Conservation (phyloP, 2,797 vertebrate species). For the Esox lucius region DNA sequence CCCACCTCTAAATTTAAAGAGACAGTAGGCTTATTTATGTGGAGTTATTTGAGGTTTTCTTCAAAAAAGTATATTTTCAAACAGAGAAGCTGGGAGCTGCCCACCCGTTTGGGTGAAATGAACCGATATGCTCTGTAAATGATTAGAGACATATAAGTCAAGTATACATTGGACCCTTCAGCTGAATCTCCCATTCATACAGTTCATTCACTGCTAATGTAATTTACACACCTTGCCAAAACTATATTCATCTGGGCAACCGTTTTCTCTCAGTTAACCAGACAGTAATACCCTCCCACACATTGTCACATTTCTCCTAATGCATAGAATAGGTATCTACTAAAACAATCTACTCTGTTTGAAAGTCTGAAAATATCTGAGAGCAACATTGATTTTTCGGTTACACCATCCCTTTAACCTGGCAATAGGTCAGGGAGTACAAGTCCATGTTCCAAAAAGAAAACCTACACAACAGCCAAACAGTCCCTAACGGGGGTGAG, state of each 20-base stretch:
- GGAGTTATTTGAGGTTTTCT: no score
- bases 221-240: no score
- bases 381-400: neutral
- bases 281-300: neutral
- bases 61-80: no score
- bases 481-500: neutral
- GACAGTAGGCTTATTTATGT: slow-evolving; percentile 2
- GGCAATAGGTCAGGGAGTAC: neutral
- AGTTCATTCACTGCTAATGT: no score
- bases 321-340: neutral
- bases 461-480: neutral
- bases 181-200: neutral
- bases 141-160: no score
- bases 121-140: no score
- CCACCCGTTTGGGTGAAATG: no score
- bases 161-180: no score
- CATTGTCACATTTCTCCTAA: neutral
- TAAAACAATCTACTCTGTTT: neutral
- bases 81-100: no score
- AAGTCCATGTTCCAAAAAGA: neutral
- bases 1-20: slow-evolving; percentile 58
- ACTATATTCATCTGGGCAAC: no score
- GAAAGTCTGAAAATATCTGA: neutral
- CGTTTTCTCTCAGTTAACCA: neutral
- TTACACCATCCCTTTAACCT: neutral